Percentiles rank a stretch among this genome's conserved stretches.
phyloP scores from a whole-genome alignment of 2,888 invertebrate genomes.

The Temnothorax ravouxi region DNA sequence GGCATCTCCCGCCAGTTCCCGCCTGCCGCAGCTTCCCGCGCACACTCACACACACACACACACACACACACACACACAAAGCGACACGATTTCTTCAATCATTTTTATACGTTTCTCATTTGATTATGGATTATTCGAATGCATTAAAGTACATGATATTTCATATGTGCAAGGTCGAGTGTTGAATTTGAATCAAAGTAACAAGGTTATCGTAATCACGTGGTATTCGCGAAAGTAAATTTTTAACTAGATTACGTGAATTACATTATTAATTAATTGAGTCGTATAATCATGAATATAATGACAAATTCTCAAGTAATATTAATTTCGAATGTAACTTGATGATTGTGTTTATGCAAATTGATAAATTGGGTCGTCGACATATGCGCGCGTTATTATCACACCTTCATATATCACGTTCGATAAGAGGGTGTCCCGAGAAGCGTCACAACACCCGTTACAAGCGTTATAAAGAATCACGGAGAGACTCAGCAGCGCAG shows the following conservation, averaged over 20 bases:
- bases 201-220: constrained; percentile 33
- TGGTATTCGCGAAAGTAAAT: not conserved
- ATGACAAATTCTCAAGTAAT: not conserved
- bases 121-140: constrained; percentile 37
- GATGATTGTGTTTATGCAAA: not conserved
- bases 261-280: not conserved
- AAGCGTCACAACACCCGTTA: constrained; percentile 67
- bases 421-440: constrained; percentile 7
- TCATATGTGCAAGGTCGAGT: constrained; percentile 40
- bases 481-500: constrained; percentile 32
- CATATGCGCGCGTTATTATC: constrained; percentile 31
- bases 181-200: constrained; percentile 26
- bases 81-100: constrained; percentile 35
- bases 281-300: not conserved
- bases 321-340: not conserved
- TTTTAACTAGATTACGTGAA: not conserved
- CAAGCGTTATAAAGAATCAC: constrained; percentile 57
- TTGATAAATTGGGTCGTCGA: constrained; percentile 56
- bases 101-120: constrained; percentile 36
- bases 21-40: not conserved
- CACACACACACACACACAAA: not conserved
- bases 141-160: constrained; percentile 54
- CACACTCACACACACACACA: too few species aligned
- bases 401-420: constrained; percentile 45
- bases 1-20: constrained; percentile 17